Base-by-base conservation (phyloP, 2,888 invertebrate genomes). In the Stenichneumon culpator region DNA sequence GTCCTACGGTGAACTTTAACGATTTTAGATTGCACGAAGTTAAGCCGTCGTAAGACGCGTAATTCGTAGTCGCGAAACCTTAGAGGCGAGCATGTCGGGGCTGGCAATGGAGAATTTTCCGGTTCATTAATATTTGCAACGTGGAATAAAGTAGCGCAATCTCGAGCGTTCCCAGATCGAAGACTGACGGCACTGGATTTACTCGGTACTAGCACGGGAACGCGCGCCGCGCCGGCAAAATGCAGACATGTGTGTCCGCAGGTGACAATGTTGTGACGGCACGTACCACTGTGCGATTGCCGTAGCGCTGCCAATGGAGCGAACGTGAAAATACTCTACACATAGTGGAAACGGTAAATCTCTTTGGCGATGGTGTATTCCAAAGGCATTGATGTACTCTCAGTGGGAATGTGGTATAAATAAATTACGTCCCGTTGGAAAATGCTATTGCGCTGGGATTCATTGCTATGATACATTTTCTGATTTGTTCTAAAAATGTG, bases 21-120 rank as follows among this genome's bases (percentile, higher is more conserved):
- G 72, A 80, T 72, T 80, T 80, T 74, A 36, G 67, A 11, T 72
- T 72, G 78, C 68, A 69, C 50, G 63, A 54, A 52, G 74, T 79
- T 82, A 28, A 78, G 50, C 72, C 78, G 47, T 73, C 50, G 65
- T 72, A 74, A 83, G 54, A 52, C 63, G 69, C 77, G 75, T 54
- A 65, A 70, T 74, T 70, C 70, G 79, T 57, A 80, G 39, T 72
- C 47, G 60, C 70, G 84, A 84, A 80, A 67, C 84, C 84, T 60
- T 67, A 75, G 54, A 50, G 68, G 60, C 16, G 44, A n/a, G 44
- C 16, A 28, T 14, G 25, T 32, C 14, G 74, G 11, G 47, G 44
- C 60, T 78, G 6, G 54, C 63, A 65, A 75, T 70, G 75, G 19
- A 70, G 54, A 32, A 65, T 79, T 79, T 32, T 78, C 54, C 32